A percentile compares a stretch with the other conserved stretches of the same genome.
Evolutionary conservation across 2,113 vertebrate species (phyloP).

Genomic region (Fregata magnificens): DNA sequence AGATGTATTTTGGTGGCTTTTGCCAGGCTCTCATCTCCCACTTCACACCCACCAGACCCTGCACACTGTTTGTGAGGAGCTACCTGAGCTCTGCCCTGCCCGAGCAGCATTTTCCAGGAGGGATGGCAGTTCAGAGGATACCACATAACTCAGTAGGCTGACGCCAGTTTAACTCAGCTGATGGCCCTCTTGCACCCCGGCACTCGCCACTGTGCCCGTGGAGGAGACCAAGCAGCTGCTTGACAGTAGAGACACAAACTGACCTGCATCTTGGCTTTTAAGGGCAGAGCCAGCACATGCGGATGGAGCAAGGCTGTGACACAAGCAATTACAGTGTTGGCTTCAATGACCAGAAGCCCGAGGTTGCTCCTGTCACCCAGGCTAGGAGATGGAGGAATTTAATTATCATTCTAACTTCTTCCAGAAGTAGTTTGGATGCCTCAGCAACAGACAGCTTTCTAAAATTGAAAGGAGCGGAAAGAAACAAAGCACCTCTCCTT

Average conservation of each 20-base stretch:
- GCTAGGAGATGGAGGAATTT: background rate
- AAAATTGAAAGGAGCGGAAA: background rate
- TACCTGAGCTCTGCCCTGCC: background rate
- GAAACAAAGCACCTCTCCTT: background rate
- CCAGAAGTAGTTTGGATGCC: background rate
- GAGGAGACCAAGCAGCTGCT: background rate
- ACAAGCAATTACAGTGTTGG: background rate
- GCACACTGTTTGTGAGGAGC: background rate
- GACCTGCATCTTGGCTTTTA: background rate
- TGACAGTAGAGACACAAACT: background rate
- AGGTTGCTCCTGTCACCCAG: background rate
- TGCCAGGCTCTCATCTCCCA: background rate
- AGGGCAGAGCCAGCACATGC: background rate
- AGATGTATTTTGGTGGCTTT: background rate
- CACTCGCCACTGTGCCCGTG: accelerated
- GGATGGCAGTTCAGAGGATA: background rate
- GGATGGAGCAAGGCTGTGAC: background rate
- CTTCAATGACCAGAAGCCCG: background rate
- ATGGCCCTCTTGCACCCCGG: background rate
- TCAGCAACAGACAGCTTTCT: background rate
- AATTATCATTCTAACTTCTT: background rate
- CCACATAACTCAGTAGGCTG: background rate
- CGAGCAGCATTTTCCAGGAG: background rate
- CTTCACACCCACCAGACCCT: background rate
- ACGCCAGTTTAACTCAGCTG: background rate